Conservation (phyloP, 2,797 vertebrate genomes). For the Microctenopoma steveboyesi region DNA sequence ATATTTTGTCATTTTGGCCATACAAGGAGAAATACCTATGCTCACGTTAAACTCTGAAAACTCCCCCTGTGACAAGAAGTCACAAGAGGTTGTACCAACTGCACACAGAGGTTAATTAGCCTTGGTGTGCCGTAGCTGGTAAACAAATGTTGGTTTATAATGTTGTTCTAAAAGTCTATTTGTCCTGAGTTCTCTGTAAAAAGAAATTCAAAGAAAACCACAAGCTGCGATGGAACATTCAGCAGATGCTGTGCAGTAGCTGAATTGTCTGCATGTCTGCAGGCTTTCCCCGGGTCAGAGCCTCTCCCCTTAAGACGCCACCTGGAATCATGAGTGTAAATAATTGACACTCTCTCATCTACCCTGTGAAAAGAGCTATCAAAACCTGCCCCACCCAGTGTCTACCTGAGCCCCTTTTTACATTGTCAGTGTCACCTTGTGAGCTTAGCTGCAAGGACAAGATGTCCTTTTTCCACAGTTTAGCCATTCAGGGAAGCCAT, state of each 20-base stretch:
- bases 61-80: not conserved
- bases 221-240: conserved; percentile 48
- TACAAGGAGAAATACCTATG: too few relatives aligned
- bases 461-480: conserved; percentile 20
- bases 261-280: not conserved
- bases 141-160: too few relatives aligned
- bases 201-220: conserved; percentile 46
- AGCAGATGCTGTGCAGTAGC: conserved; percentile 26
- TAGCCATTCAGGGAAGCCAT: not conserved
- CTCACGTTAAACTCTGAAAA: not conserved
- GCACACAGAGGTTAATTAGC: too few relatives aligned
- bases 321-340: conserved; percentile 52
- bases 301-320: conserved; percentile 26
- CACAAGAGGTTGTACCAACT: too few relatives aligned
- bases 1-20: not conserved
- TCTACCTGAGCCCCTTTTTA: conserved; percentile 13
- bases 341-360: conserved; percentile 54
- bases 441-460: conserved; percentile 30
- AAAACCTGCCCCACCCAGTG: not conserved
- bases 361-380: conserved; percentile 19
- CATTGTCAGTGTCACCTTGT: conserved; percentile 5
- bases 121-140: not conserved
- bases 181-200: conserved; percentile 4
- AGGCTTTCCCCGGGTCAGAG: conserved; percentile 2
- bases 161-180: not conserved